Conservation (phyloP, 2,113 vertebrate species). For the Alectura lathami region DNA sequence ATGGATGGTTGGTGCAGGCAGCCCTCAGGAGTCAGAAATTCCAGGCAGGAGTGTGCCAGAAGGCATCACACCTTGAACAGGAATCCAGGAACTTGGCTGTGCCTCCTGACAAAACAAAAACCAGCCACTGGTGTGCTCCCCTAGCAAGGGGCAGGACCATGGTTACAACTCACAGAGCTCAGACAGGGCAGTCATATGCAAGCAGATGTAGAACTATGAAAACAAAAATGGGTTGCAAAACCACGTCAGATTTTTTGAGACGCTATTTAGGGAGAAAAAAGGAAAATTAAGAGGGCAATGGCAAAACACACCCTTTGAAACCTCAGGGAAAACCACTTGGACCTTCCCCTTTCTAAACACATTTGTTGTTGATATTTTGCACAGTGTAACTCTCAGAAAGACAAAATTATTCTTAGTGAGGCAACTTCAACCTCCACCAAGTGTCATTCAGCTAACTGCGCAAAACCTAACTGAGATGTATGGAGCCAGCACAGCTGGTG, state of each 20-base stretch:
- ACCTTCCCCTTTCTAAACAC: not conserved
- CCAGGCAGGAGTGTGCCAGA: not conserved
- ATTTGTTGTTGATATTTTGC: not conserved
- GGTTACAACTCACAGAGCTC: not conserved
- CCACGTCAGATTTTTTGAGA: not conserved
- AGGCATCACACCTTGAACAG: not conserved
- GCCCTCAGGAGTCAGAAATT: not conserved
- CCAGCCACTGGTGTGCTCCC: not conserved
- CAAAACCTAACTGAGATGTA: not conserved
- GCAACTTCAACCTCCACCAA: not conserved
- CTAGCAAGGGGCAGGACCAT: not conserved
- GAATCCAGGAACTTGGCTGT: not conserved
- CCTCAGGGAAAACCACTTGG: not conserved
- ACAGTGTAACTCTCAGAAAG: not conserved
- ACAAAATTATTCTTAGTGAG: not conserved
- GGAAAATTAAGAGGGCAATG: fast-evolving
- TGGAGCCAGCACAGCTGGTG: not conserved
- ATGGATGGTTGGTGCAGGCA: fast-evolving
- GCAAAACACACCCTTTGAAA: not conserved
- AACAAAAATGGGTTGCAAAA: not conserved
- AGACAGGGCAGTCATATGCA: not conserved
- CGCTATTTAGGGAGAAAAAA: not conserved
- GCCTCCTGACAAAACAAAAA: not conserved
- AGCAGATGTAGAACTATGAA: not conserved
- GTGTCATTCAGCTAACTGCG: not conserved